phyloP scores from a whole-genome alignment of 2,888 invertebrate genomes.

The Agrotis exclamationis region DNA sequence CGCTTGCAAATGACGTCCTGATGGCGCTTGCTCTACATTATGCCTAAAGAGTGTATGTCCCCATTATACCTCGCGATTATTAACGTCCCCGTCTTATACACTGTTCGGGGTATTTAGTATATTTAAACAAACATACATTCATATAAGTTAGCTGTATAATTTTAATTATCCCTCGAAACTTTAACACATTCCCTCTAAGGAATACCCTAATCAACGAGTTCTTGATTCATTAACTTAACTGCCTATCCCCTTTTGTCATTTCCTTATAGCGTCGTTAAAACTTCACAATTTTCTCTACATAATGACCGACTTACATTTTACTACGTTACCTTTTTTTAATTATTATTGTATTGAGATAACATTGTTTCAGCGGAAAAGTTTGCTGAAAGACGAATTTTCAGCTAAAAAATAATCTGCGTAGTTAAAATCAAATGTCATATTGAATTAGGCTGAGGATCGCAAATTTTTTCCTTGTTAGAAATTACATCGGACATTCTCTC shows the following conservation, averaged over 20 bases:
- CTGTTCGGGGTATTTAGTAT: too few relatives aligned
- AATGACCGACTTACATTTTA: slow-evolving; percentile 50
- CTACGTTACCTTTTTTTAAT: slow-evolving; percentile 49
- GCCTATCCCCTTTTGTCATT: slow-evolving; percentile 43
- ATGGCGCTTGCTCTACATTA: too few relatives aligned
- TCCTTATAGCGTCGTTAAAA: slow-evolving; percentile 52
- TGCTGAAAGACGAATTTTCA: too few relatives aligned
- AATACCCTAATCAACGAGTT: slow-evolving; percentile 24
- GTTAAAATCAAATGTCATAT: too few relatives aligned
- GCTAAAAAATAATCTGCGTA: too few relatives aligned
- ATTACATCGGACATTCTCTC: too few relatives aligned
- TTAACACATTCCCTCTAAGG: background rate
- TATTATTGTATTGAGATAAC: slow-evolving; percentile 43
- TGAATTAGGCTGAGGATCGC: background rate
- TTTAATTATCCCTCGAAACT: slow-evolving; percentile 6
- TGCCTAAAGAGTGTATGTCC: too few relatives aligned
- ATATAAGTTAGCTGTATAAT: background rate
- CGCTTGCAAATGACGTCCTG: too few relatives aligned
- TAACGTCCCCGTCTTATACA: too few relatives aligned
- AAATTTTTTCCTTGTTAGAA: too few relatives aligned
- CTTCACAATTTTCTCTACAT: slow-evolving; percentile 48
- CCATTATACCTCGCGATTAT: too few relatives aligned
- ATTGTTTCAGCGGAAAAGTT: background rate
- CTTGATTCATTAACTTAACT: slow-evolving; percentile 61
- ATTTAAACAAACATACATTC: too few relatives aligned